Base-by-base conservation (phyloP, 2,888 invertebrate species). In the Oscheius sp. region DNA sequence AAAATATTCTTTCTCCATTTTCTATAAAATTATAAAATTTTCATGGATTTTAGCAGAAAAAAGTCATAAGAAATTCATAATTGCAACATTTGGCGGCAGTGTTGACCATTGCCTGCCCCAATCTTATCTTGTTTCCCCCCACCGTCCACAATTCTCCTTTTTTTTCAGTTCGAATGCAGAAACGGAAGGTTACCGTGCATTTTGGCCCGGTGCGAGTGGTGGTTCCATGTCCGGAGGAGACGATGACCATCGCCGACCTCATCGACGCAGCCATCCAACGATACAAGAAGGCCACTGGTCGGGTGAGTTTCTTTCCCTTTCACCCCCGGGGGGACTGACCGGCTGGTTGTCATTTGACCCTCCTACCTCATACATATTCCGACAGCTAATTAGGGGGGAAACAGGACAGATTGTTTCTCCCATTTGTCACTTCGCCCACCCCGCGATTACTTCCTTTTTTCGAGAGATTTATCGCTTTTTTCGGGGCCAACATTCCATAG, bases 131-230 rank as follows among this genome's bases (percentile, higher is more conserved):
- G n/a, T n/a, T n/a, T n/a, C n/a, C n/a, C 35, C 9, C 35, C 35
- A 3, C 35, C 35, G 35, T 49, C 2, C 21, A 18, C 49, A 49
- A 21, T 49, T 35, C n/a, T n/a, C 6, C 21, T 21, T 13, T 49
- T 52, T 49, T 72, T 72, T 43, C 72, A 72, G 72, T 59, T 16
- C 35, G 25, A 16, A 72, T 72, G 72, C 72, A 72, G 23, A 41
- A 29, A 29, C 46, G 72, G 23, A 73, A 77, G 58, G 76, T 82
- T 2, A 82, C 81, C 18, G 78, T 82, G 1, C 76, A 76, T 29
- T 82, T 82, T 58, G 79, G 79, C 0, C 53, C 56, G 18, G 76
- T 77, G 53, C 78, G 78, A 45, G 77, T 82, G 43, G 79, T 82
- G 43, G 81, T 82, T 2, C 79, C 81, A 1, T 80, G 78, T 55